phyloP scores from a whole-genome alignment of 2,888 invertebrate species.

The Phalera bucephala region DNA sequence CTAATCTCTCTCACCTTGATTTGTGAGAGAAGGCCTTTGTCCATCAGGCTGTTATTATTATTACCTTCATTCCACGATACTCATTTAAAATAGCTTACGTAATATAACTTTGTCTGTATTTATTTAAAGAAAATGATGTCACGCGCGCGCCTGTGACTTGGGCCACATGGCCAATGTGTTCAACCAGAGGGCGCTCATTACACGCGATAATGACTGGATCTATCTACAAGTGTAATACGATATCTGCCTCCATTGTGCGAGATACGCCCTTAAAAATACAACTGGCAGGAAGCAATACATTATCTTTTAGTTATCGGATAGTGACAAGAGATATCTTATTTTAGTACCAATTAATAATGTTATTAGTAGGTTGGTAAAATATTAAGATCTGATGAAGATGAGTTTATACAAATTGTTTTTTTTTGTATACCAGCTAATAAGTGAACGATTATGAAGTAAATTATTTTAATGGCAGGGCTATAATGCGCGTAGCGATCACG shows the following conservation, averaged over 20 bases:
- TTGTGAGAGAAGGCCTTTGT: too few species aligned
- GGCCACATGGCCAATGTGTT: constrained; percentile 14
- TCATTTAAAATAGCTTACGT: too few species aligned
- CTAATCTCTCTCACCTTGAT: too few species aligned
- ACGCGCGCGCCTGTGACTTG: constrained; percentile 14
- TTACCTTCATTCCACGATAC: too few species aligned
- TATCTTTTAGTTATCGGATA: constrained; percentile 22
- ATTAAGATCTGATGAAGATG: too few species aligned
- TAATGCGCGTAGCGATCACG: too few species aligned
- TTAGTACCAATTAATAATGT: constrained; percentile 15
- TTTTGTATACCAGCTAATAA: too few species aligned
- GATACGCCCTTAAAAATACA: constrained; percentile 26
- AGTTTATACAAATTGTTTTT: too few species aligned
- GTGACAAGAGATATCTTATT: constrained; percentile 22
- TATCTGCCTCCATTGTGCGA: constrained; percentile 28
- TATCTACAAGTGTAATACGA: constrained; percentile 60
- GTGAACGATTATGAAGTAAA: too few species aligned
- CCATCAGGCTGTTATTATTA: too few species aligned
- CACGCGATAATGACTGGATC: constrained; percentile 57
- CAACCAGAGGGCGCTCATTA: constrained; percentile 46
- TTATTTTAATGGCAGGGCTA: not conserved
- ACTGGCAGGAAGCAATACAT: constrained; percentile 28
- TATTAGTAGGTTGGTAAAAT: not conserved
- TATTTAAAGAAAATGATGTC: too few species aligned
- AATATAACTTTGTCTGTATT: too few species aligned